Percentiles rank a stretch among this genome's conserved stretches.
These are phyloP conservation scores for Podilymbus podiceps DNA, from an alignment of 2,113 vertebrate genomes.

Conservation along the genomic window DNA sequence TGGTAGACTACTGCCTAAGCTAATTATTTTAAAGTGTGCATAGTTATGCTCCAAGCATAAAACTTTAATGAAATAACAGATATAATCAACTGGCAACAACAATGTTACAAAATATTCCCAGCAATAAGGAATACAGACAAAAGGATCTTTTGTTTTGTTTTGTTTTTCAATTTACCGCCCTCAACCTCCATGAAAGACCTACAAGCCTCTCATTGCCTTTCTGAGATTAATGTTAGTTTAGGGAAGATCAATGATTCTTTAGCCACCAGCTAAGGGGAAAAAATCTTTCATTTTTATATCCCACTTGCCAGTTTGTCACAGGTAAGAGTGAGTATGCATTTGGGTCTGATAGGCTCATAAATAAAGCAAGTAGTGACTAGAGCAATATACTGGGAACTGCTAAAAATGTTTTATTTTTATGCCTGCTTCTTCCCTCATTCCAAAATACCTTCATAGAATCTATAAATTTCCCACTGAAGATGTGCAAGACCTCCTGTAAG, in stretches of 20 bases:
- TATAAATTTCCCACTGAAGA: neutral
- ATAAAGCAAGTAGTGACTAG: constrained; percentile 29
- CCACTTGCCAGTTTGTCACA: constrained; percentile 38
- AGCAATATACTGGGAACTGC: constrained; percentile 11
- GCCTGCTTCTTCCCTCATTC: neutral
- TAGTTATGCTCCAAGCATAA: neutral
- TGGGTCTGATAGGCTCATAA: constrained; percentile 26
- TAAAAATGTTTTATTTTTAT: constrained; percentile 44
- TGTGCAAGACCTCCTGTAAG: neutral
- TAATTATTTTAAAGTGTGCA: neutral
- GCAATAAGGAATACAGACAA: neutral
- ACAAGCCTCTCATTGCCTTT: neutral
- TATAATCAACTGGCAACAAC: neutral
- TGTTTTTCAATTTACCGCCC: constrained; percentile 12
- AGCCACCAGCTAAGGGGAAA: constrained; percentile 25
- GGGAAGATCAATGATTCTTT: constrained; percentile 45
- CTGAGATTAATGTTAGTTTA: constrained; percentile 55
- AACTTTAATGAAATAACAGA: neutral
- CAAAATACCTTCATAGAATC: neutral
- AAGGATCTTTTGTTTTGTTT: neutral
- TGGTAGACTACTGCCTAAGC: neutral
- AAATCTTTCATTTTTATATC: constrained; percentile 54
- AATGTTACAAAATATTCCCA: neutral
- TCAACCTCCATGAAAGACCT: neutral
- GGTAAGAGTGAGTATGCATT: constrained; percentile 45